These are phyloP conservation scores for Sarcophaga rosellei DNA, from an alignment of 2,888 invertebrate species.

Conservation along the genomic window DNA sequence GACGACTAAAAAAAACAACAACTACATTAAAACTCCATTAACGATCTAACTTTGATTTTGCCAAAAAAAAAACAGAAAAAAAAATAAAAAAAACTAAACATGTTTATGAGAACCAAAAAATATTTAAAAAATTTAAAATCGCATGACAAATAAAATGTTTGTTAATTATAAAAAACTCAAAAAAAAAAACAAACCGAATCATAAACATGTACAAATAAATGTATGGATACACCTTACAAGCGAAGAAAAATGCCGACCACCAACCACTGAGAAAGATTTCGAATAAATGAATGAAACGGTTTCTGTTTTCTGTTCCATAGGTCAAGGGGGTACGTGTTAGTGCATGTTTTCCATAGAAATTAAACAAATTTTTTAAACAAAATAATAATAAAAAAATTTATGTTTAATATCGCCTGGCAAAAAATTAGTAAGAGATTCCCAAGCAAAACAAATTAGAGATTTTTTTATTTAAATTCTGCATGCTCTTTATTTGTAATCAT, in stretches of 20 bases:
- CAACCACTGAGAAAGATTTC: constrained; percentile 49
- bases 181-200: neutral
- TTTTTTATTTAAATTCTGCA: too few relatives aligned
- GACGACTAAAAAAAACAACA: constrained; percentile 26
- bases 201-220: neutral
- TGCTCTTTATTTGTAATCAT: too few relatives aligned
- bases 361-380: too few relatives aligned
- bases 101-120: neutral
- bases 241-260: neutral
- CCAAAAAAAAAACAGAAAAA: constrained; percentile 15
- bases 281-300: constrained; percentile 12
- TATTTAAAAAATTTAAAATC: neutral
- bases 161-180: too few relatives aligned
- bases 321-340: too few relatives aligned
- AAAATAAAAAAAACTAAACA: neutral
- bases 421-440: too few relatives aligned
- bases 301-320: constrained; percentile 58
- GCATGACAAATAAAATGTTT: too few relatives aligned
- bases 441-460: neutral
- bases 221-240: too few relatives aligned
- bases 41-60: constrained; percentile 48
- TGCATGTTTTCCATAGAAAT: constrained; percentile 12
- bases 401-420: constrained; percentile 1
- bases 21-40: constrained; percentile 57
- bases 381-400: neutral